These are phyloP conservation scores for Microtus richardsoni DNA, from an alignment of 2,113 vertebrate species.

Conservation along the genomic window DNA sequence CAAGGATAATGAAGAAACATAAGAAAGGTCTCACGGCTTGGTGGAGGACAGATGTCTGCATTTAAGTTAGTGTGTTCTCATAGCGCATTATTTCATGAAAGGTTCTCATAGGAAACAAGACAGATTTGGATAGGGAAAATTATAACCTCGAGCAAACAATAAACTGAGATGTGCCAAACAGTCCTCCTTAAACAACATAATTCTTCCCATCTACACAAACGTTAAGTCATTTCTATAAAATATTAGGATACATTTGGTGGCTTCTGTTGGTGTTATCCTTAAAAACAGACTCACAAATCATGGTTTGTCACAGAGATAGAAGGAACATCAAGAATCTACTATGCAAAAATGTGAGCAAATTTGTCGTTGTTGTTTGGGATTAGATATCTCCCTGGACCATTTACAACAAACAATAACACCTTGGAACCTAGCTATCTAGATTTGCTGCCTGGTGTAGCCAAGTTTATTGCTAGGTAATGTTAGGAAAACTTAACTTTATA, in stretches of 20 bases:
- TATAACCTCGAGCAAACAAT: constrained; percentile 52
- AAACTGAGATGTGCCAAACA: constrained; percentile 9
- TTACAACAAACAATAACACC: not conserved
- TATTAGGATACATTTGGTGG: constrained; percentile 38
- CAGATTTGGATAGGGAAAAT: not conserved
- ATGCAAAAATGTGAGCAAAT: not conserved
- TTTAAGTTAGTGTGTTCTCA: constrained; percentile 35
- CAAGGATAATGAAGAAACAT: not conserved
- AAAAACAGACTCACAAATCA: constrained; percentile 41
- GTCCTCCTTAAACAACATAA: not conserved
- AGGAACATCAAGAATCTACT: not conserved
- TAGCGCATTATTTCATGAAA: not conserved
- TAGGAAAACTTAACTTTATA: not conserved
- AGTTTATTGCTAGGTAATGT: not conserved
- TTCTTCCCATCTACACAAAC: not conserved
- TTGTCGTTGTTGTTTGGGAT: not conserved
- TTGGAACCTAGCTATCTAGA: not conserved
- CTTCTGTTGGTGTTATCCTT: not conserved
- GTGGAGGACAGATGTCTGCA: not conserved
- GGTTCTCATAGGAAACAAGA: constrained; percentile 30
- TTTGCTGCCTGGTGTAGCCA: not conserved
- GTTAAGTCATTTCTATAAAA: constrained; percentile 41
- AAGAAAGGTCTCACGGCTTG: not conserved
- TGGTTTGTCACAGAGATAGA: not conserved
- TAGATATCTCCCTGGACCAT: not conserved